Conservation (phyloP, 2,113 vertebrate species). For the Shinisaurus crocodilurus region DNA sequence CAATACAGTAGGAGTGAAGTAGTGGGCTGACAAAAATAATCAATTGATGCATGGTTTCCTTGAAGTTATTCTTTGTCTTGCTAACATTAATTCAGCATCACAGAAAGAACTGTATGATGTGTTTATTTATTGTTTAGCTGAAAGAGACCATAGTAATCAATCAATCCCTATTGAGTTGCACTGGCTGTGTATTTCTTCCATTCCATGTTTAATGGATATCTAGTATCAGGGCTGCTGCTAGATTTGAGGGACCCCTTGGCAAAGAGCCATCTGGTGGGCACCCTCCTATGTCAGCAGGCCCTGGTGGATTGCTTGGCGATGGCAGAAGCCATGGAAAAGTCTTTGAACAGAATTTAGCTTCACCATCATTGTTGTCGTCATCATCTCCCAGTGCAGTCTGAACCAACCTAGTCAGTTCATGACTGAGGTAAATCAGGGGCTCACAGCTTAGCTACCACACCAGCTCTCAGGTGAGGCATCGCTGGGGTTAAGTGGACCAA, state of each 20-base stretch:
- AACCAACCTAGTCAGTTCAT: too few species aligned
- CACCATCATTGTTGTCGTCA: too few species aligned
- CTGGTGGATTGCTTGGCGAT: background rate
- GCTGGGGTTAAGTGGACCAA: too few species aligned
- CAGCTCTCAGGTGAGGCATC: too few species aligned
- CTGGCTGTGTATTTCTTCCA: background rate
- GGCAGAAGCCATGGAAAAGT: background rate
- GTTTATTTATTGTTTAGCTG: slow-evolving; percentile 30
- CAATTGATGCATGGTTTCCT: background rate
- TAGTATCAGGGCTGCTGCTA: background rate
- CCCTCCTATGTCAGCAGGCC: background rate
- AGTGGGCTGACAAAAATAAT: slow-evolving; percentile 11
- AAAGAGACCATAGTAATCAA: slow-evolving; percentile 2
- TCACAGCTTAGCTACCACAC: too few species aligned
- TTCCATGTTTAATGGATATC: background rate
- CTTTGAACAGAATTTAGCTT: background rate
- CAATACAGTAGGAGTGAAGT: background rate
- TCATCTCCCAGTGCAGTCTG: too few species aligned
- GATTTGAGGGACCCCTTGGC: background rate
- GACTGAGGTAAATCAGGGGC: too few species aligned
- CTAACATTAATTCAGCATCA: slow-evolving; percentile 27
- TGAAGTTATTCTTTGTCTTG: slow-evolving; percentile 2
- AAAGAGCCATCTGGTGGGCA: background rate
- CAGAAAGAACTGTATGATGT: slow-evolving; percentile 3
- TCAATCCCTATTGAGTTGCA: slow-evolving; percentile 10